Evolutionary conservation across 2,888 invertebrate species (phyloP), one percentile per base, ranked within the genome.

Genomic region (Phortica okadai): DNA sequence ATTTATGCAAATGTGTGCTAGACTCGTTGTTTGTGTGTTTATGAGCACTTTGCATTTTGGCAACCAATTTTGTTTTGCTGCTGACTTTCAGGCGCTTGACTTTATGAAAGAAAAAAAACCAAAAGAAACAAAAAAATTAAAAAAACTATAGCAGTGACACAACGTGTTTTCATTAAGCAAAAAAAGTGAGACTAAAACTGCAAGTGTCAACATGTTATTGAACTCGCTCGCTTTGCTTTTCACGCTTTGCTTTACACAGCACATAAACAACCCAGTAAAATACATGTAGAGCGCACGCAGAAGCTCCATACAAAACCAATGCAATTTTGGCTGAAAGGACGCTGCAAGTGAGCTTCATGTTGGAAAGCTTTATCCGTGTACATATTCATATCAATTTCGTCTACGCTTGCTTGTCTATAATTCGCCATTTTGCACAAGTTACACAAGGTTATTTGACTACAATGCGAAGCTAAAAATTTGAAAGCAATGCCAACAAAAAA

Each of bases 351-450:
- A 3, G 50, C 50, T 11, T 1, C 50, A 6, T 50, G 50, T 50
- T 8, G 10, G 50, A 3, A 11, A 50, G 50, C 14, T 50, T 6
- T 50, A 6, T 50, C 50, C 50, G 14, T 50, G 50, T 50, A 2
- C 50, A 50, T 50, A 72, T 72, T 56, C 54, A 56, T 72, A 72
- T 72, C 70, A 72, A 72, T 72, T 72, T 72, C 70, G n/a, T 33
- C 33, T 72, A 14, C 5, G 6, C n/a, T 56, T 21, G 25, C 33
- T 33, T 66, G 14, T 66, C n/a, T 42, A 14, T 42, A 69, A 69
- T 69, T 45, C 21, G 69, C 45, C 16, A 69, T 69, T 69, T 69
- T 44, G 45, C 21, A 16, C 42, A 44, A 45, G 45, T 69, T 44
- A 16, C 21, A 16, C 42, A 44, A 45, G 45, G 69, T 66, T 66